Conservation (phyloP, 1,140 invertebrate species). For the Pseudachorutes palmiensis region DNA sequence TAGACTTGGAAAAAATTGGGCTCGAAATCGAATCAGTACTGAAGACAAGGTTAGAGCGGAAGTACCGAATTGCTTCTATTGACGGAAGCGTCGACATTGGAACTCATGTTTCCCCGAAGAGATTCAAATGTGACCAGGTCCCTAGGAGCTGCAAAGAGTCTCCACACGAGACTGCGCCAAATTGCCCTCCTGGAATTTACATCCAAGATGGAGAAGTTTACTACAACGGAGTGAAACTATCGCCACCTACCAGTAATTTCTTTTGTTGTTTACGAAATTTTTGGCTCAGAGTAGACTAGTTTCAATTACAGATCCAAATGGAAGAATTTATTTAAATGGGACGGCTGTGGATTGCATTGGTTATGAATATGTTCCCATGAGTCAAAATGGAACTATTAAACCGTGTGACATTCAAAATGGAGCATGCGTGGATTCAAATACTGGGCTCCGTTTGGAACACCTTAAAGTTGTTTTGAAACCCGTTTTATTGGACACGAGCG, state of each 20-base stretch:
- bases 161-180: neutral
- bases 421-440: neutral
- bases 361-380: neutral
- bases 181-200: constrained; percentile 9
- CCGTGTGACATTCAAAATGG: neutral
- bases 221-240: neutral
- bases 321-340: neutral
- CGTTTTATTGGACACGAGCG: neutral
- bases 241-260: neutral
- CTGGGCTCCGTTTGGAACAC: neutral
- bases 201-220: neutral
- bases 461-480: neutral
- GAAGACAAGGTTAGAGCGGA: neutral
- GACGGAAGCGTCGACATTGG: neutral
- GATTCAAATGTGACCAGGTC: neutral
- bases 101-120: neutral
- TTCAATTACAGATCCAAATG: neutral
- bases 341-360: neutral
- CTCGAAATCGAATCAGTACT: too few relatives aligned
- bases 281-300: neutral
- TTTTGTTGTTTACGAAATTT: neutral
- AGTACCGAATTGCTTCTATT: neutral
- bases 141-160: neutral
- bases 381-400: neutral
- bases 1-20: neutral